These are phyloP conservation scores for Dolichoris vasculosae DNA, from an alignment of 1,140 invertebrate genomes.

Conservation along the genomic window DNA sequence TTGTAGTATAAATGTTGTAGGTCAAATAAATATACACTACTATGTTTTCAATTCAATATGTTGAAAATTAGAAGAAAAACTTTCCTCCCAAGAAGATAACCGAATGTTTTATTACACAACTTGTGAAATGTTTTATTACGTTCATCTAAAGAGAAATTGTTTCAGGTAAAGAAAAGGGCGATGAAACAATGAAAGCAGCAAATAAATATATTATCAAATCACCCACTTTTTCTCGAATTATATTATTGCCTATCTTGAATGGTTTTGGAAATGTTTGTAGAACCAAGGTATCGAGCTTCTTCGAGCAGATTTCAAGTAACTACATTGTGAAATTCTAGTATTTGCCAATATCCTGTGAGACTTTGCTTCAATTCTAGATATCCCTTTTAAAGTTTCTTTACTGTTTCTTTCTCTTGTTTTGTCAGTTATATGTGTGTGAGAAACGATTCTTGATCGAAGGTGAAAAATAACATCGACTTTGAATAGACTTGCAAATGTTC, in stretches of 20 bases:
- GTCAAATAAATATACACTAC: neutral
- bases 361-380: neutral
- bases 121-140: conserved; percentile 11
- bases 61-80: conserved; percentile 4
- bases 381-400: conserved; percentile 10
- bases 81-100: neutral
- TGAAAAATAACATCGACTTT: conserved; percentile 28
- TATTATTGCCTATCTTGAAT: neutral
- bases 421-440: neutral
- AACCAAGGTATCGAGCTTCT: neutral
- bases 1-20: neutral
- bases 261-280: neutral
- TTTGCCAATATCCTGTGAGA: neutral
- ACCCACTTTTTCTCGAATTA: neutral
- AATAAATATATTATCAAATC: no score
- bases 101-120: neutral
- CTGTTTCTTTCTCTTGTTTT: neutral
- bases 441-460: conserved; percentile 3
- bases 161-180: neutral
- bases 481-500: conserved; percentile 40
- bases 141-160: conserved; percentile 19
- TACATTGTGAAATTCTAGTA: neutral
- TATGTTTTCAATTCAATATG: conserved; percentile 4
- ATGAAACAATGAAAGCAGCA: neutral
- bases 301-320: neutral